These are phyloP conservation scores for Momotus momota DNA, from an alignment of 2,797 vertebrate genomes.

Conservation along the genomic window DNA sequence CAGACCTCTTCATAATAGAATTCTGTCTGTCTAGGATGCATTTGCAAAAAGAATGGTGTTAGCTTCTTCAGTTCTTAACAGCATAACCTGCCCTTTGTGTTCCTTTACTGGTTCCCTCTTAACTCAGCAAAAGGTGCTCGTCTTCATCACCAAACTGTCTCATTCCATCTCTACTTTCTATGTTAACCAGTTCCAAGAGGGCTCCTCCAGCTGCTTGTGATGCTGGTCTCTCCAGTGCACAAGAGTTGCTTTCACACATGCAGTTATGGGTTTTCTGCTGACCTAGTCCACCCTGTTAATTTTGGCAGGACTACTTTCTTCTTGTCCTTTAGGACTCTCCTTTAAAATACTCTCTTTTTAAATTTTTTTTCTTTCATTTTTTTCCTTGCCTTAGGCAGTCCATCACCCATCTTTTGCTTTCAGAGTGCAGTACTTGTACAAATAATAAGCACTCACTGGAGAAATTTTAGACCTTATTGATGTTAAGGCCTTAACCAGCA, in stretches of 20 bases:
- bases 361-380: too few species aligned
- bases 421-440: neutral
- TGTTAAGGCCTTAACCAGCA: neutral
- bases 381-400: neutral
- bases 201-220: neutral
- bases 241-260: neutral
- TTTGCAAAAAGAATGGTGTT: neutral
- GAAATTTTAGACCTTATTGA: constrained; percentile 1
- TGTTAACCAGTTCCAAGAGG: neutral
- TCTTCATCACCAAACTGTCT: neutral
- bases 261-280: neutral
- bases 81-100: fast-evolving
- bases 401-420: neutral
- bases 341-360: neutral
- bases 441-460: neutral
- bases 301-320: neutral
- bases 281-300: neutral
- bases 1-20: neutral
- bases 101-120: neutral
- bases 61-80: neutral
- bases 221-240: neutral
- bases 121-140: neutral
- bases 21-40: neutral
- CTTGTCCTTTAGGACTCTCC: neutral
- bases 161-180: neutral